Conservation (phyloP, 2,113 vertebrate species). For the Puffinus mauretanicus region DNA sequence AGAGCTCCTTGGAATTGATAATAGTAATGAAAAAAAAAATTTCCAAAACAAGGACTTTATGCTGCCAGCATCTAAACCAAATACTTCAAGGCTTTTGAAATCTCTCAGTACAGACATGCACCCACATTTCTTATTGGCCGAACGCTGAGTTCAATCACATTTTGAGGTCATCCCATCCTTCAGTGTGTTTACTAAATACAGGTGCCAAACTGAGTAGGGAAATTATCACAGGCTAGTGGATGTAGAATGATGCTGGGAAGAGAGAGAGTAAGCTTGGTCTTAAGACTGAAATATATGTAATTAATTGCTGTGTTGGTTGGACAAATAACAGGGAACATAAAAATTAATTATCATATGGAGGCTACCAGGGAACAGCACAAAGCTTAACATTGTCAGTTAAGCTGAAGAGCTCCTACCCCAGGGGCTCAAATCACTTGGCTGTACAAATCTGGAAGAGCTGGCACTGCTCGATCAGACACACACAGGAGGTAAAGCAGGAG, state of each 20-base stretch:
- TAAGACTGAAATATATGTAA: background rate
- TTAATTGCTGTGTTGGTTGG: background rate
- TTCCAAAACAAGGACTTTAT: background rate
- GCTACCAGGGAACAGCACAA: background rate
- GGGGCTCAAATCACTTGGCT: background rate
- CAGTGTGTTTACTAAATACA: background rate
- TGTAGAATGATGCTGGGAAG: background rate
- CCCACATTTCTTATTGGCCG: background rate
- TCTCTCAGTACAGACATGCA: background rate
- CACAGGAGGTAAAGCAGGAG: background rate
- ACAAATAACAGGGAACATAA: background rate
- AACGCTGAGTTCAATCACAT: background rate
- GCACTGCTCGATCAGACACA: background rate
- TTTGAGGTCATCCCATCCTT: background rate
- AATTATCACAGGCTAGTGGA: background rate
- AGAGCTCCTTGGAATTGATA: background rate
- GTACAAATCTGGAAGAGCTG: background rate
- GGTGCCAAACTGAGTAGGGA: background rate
- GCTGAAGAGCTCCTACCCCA: background rate
- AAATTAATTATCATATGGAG: background rate
- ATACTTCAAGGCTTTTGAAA: conserved; percentile 8
- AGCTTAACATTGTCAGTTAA: background rate
- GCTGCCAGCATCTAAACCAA: background rate
- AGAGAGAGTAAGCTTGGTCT: background rate
- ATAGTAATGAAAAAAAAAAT: background rate